These are phyloP conservation scores for Galleria mellonella DNA, from an alignment of 1,140 invertebrate species.

Conservation along the genomic window DNA sequence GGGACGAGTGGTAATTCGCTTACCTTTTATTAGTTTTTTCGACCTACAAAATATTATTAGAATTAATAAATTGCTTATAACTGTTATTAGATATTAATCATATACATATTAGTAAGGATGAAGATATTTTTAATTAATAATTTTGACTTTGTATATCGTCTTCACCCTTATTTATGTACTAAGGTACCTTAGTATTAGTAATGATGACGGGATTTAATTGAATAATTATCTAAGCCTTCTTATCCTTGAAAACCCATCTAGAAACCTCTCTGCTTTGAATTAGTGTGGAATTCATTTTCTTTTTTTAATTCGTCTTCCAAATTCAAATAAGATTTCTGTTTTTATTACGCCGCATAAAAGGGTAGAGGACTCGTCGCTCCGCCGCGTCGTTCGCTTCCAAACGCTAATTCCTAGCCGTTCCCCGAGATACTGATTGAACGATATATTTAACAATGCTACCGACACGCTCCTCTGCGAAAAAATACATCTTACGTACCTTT, in stretches of 20 bases:
- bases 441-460: constrained; percentile 70
- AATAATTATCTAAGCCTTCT: constrained; percentile 50
- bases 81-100: no score
- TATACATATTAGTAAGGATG: no score
- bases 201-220: no score
- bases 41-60: neutral
- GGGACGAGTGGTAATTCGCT: constrained; percentile 30
- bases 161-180: no score
- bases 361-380: constrained; percentile 53
- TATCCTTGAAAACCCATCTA: constrained; percentile 55
- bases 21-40: constrained; percentile 56
- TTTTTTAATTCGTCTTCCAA: constrained; percentile 65
- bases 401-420: constrained; percentile 61
- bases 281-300: constrained; percentile 65
- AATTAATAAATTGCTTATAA: no score
- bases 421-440: constrained; percentile 65
- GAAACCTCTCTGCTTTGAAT: constrained; percentile 57
- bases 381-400: constrained; percentile 38
- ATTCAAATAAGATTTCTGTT: constrained; percentile 67
- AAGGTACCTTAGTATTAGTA: no score
- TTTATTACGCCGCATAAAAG: constrained; percentile 64
- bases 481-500: constrained; percentile 59
- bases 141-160: no score
- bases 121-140: no score
- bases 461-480: constrained; percentile 54